Base-by-base conservation (phyloP, 2,888 invertebrate genomes). In the Xestoiulus laeticollis region DNA sequence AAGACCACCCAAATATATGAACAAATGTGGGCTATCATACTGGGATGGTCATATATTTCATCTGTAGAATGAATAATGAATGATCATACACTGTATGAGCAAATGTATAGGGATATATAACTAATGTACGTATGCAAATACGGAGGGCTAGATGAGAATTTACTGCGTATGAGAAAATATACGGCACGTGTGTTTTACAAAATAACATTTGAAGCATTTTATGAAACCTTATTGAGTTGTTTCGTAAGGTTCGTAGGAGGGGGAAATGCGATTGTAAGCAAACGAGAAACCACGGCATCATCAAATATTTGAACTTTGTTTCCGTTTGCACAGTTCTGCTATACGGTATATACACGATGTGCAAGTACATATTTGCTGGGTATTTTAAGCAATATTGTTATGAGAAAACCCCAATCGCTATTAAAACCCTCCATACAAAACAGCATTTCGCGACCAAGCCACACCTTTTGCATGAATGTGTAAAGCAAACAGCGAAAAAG, bases 281-380 rank as follows among this genome's bases (percentile, higher is more conserved):
- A 68, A 68, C 68, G 68, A 68, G 22, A 68, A 68, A 68, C 68
- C 22, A 6, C 22, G 26, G 68, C 68, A 68, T 68, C 22, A 8
- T 22, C 68, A 68, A 68, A 68, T 68, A 68, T 68, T 68, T 68
- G 68, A 68, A 68, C 68, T 68, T 68, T 68, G 68, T 68, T 68
- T 68, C 68, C 22, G 26, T 68, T 68, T 68, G 22, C 68, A 26
- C 22, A 68, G 68, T 22, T 26, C 22, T 4, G 26, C 22, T 68
- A 68, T 68, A 26, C 22, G 38, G 8, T 53, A 1, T n/a, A 53
- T 19, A 26, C 10, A 8, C 68, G 22, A 5, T 68, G 22, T 22
- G 22, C 22, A 68, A n/a, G 68, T 22, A 26, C 68, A 68, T 68
- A 22, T 68, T 68, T 68, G 68, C 68, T n/a, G 26, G 68, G 68